phyloP scores from a whole-genome alignment of 2,113 vertebrate genomes.

The Neotoma lepida region DNA sequence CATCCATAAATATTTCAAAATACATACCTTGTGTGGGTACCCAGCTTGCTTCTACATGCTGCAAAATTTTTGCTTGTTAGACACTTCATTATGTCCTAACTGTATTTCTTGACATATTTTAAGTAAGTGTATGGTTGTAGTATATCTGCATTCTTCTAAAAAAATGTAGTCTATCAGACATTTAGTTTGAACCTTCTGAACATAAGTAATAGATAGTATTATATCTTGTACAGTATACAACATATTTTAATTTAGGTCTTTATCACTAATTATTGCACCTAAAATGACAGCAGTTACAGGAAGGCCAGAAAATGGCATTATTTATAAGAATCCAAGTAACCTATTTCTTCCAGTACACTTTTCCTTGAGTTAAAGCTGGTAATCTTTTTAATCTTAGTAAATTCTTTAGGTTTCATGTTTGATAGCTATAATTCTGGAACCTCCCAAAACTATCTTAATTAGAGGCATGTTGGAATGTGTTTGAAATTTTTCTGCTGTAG shows the following conservation, averaged over 20 bases:
- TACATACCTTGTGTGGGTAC: slow-evolving; percentile 70
- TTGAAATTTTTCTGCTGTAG: slow-evolving; percentile 76
- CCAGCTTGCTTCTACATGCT: slow-evolving; percentile 80
- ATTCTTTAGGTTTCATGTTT: slow-evolving; percentile 79
- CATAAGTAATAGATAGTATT: slow-evolving; percentile 31
- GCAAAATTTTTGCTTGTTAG: slow-evolving; percentile 66
- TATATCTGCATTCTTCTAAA: slow-evolving; percentile 39
- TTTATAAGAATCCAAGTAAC: slow-evolving; percentile 32
- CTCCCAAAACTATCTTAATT: slow-evolving; percentile 79
- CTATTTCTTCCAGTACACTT: slow-evolving; percentile 53
- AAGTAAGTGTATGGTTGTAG: slow-evolving; percentile 61
- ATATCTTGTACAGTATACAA: slow-evolving; percentile 32
- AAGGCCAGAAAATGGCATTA: slow-evolving; percentile 37
- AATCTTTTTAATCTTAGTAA: slow-evolving; percentile 79
- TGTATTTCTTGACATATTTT: slow-evolving; percentile 66
- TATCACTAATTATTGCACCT: slow-evolving; percentile 40
- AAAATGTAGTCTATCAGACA: slow-evolving; percentile 43
- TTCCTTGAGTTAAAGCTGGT: slow-evolving; percentile 67
- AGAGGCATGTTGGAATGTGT: slow-evolving; percentile 79
- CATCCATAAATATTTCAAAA: slow-evolving; percentile 79
- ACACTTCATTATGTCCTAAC: slow-evolving; percentile 69
- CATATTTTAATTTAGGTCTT: slow-evolving; percentile 25
- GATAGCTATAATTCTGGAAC: slow-evolving; percentile 79
- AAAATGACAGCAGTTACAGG: slow-evolving; percentile 53
- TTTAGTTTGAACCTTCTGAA: slow-evolving; percentile 44